Evolutionary conservation across 2,113 vertebrate species (phyloP).

Genomic region (Silurus asotus): DNA sequence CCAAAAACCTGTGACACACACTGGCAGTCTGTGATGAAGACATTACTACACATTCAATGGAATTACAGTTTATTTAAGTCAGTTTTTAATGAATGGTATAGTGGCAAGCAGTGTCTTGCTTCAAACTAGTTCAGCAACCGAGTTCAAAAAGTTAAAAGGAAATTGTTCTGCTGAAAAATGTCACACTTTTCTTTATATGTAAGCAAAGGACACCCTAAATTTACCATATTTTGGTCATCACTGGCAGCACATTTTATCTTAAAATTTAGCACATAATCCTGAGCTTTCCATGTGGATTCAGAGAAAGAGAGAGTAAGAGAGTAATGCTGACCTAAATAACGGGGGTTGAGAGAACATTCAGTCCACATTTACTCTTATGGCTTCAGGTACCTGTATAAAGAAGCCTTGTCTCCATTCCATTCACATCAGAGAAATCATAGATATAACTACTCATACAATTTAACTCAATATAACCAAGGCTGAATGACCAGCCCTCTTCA

Average conservation of each 20-base stretch:
- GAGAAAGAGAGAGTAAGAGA: neutral
- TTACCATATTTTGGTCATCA: neutral
- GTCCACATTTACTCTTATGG: slow-evolving; percentile 11
- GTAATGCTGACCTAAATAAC: neutral
- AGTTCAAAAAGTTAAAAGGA: neutral
- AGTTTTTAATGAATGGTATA: slow-evolving; percentile 10
- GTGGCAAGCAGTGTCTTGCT: neutral
- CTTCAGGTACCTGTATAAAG: slow-evolving; percentile 33
- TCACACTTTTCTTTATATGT: neutral
- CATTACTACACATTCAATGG: slow-evolving; percentile 15
- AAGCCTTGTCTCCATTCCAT: neutral
- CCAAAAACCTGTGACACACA: slow-evolving; percentile 16
- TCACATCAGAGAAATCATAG: neutral
- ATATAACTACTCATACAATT: neutral
- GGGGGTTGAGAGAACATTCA: neutral
- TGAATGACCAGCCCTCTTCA: neutral
- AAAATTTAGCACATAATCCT: neutral
- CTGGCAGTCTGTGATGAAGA: slow-evolving; percentile 8
- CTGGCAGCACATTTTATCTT: slow-evolving; percentile 1
- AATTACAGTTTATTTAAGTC: slow-evolving; percentile 7
- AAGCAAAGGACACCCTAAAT: neutral
- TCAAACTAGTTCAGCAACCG: neutral
- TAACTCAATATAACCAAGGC: neutral
- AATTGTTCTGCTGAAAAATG: neutral
- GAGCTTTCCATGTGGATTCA: neutral